These are phyloP conservation scores for Acanthisitta chloris DNA, from an alignment of 2,113 vertebrate species.

Conservation along the genomic window DNA sequence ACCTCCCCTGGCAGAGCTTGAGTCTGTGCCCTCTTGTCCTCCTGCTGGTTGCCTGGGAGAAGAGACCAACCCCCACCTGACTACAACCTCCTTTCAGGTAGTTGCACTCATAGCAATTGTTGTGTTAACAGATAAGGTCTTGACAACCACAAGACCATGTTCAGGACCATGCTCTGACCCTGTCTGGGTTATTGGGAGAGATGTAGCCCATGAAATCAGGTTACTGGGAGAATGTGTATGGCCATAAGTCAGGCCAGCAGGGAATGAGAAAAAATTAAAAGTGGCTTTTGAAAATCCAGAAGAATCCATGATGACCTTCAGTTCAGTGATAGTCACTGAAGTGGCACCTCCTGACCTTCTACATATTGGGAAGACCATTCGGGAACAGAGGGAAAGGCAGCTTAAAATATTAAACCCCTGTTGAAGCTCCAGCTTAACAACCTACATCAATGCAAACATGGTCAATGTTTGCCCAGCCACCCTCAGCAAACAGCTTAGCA, in stretches of 20 bases:
- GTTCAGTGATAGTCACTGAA: neutral
- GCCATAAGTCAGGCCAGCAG: rapidly evolving
- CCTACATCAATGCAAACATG: neutral
- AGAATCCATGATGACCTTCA: neutral
- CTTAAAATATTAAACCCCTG: neutral
- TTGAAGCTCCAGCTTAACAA: neutral
- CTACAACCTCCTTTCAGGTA: no score
- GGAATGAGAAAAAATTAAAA: neutral
- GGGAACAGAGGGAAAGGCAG: neutral
- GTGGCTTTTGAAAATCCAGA: neutral
- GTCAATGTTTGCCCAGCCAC: neutral
- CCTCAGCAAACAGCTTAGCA: neutral
- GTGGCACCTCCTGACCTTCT: neutral
- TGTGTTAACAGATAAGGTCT: neutral
- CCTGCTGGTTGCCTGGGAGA: no score
- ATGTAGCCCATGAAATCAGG: neutral
- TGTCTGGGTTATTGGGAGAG: neutral
- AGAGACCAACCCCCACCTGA: no score
- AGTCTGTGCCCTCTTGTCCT: no score
- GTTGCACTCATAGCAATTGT: neutral
- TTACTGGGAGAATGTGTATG: neutral
- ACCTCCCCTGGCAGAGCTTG: no score
- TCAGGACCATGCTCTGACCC: neutral
- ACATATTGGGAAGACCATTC: neutral
- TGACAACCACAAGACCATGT: neutral